Evolutionary conservation across 2,888 invertebrate genomes (phyloP).

Genomic region (Trichogramma evanescens): DNA sequence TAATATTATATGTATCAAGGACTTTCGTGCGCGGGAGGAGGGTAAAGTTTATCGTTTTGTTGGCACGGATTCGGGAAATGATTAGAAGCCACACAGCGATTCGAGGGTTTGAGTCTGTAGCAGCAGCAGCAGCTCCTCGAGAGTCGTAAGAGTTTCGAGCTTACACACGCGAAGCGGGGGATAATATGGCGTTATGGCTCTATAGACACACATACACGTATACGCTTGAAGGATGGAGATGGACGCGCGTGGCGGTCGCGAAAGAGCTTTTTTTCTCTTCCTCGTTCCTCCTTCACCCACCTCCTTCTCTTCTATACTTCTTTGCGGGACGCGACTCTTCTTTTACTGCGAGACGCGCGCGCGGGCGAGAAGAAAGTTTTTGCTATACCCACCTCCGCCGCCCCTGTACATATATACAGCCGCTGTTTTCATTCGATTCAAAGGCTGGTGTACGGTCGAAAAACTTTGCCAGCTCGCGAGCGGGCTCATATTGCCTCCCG

Average conservation of each 20-base stretch:
- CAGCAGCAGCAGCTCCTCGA: not conserved
- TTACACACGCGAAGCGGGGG: too few relatives aligned
- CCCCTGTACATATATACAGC: conserved; percentile 17
- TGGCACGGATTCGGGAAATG: conserved; percentile 13
- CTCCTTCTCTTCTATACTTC: too few relatives aligned
- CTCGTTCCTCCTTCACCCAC: too few relatives aligned
- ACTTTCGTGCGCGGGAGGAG: not conserved
- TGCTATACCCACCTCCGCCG: conserved; percentile 13
- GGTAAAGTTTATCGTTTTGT: conserved; percentile 14
- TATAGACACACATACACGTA: too few relatives aligned
- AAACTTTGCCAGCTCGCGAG: too few relatives aligned
- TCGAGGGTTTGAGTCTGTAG: not conserved
- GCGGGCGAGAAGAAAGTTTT: conserved; percentile 9
- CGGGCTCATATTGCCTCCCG: too few relatives aligned
- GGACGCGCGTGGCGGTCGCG: too few relatives aligned
- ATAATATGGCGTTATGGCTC: too few relatives aligned
- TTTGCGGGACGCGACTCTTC: too few relatives aligned
- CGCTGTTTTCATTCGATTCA: conserved; percentile 16
- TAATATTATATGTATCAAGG: too few relatives aligned
- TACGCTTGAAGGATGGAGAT: too few relatives aligned
- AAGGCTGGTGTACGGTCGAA: conserved; percentile 19
- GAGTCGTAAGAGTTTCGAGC: not conserved
- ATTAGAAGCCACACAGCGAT: conserved; percentile 11
- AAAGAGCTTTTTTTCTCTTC: too few relatives aligned
- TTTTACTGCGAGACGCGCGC: not conserved